Evolutionary conservation across 2,113 vertebrate species (phyloP), one percentile per base, ranked within the genome.

Genomic region (Drymodes brunneopygia): DNA sequence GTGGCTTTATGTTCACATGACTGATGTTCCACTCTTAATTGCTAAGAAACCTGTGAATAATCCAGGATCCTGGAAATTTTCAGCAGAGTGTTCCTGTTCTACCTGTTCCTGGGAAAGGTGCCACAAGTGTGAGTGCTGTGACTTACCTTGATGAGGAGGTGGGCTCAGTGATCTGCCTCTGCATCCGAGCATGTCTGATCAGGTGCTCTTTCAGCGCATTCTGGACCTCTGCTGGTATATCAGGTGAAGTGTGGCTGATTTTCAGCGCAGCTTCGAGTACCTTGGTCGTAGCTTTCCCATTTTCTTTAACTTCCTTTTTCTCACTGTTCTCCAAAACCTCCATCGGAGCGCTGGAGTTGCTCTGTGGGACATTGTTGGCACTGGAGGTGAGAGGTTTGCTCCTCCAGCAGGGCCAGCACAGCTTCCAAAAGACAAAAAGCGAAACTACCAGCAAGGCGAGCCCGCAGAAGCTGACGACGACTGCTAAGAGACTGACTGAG

Each of bases 191-290:
- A 58, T 99, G 99, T 93, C 98, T 98, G 97, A 98, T 98, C 70
- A 99, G 98, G 93, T 98, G 99, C 73, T 99, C 99, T 71, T 98
- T 99, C 90, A 99, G 96, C 6, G 99, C 98, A 0, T 98, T 99
- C 90, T 99, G 99, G 74, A 99, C 99, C 97, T 99, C 99, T 3
- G 99, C 99, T 16, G 99, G 99, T 87, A 99, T 99, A 91, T 99
- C 99, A 5, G 99, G 99, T 15, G 99, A 99, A 36, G 99, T 99
- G 98, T 99, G 99, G 97, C 99, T 99, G 95, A 99, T 99, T 98
- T 99, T 99, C 98, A 99, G 98, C 4, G 99, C 99, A 7, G 99
- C 98, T 92, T 99, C 99, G 47, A 98, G 97, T 33, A 98, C 97
- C 95, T 98, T 99, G 40, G 98, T 97, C 0, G 98, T 94, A 77